Evolutionary conservation across 1,140 invertebrate species (phyloP).

Genomic region (Araneus ventricosus): DNA sequence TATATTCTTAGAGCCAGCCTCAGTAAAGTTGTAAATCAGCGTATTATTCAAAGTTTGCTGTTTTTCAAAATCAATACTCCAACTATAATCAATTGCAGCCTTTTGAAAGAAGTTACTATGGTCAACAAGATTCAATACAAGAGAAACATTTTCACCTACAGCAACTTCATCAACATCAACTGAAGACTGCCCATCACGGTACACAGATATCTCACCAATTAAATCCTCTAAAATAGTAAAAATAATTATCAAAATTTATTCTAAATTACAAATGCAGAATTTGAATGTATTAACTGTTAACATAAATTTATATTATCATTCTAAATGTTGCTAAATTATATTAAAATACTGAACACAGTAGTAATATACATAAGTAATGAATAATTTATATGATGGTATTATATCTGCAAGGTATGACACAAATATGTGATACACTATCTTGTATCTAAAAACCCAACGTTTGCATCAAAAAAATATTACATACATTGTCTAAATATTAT

Average conservation of each 20-base stretch:
- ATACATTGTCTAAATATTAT: too few species aligned
- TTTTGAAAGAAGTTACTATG: conserved; percentile 25
- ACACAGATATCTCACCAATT: conserved; percentile 58
- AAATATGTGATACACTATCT: too few species aligned
- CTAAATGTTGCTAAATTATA: too few species aligned
- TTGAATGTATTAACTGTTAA: too few species aligned
- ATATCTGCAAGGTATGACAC: too few species aligned
- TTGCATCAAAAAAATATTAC: too few species aligned
- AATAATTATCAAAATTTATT: neutral
- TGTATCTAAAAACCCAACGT: too few species aligned
- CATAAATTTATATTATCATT: too few species aligned
- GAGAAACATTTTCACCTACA: conserved; percentile 55
- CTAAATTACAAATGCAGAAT: too few species aligned
- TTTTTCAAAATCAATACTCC: conserved; percentile 65
- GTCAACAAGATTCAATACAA: conserved; percentile 6
- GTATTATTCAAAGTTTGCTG: conserved; percentile 24
- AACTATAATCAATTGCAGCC: conserved; percentile 53
- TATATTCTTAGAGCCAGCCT: conserved; percentile 46
- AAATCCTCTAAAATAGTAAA: conserved; percentile 42
- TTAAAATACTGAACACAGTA: too few species aligned
- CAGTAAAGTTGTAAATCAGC: conserved; percentile 57
- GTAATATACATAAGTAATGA: too few species aligned
- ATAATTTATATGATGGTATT: too few species aligned
- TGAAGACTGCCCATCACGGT: neutral
- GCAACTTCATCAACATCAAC: conserved; percentile 66